Conservation (phyloP, 2,797 vertebrate species). For the Amniataba percoides region DNA sequence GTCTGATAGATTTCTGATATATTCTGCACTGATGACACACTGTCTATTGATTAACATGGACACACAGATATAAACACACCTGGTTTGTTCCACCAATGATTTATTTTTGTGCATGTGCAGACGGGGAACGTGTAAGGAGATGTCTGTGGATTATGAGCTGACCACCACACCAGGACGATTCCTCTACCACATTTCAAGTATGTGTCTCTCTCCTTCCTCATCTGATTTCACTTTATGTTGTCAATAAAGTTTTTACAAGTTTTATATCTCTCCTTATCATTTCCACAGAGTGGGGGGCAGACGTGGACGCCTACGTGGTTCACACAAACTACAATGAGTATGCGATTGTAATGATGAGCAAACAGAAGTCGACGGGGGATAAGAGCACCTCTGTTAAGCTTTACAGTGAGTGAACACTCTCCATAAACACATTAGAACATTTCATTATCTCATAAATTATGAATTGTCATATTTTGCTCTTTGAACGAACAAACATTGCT, state of each 20-base stretch:
- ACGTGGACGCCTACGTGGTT: constrained; percentile 88
- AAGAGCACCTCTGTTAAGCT: constrained; percentile 85
- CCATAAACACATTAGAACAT: background rate
- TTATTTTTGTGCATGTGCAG: constrained; percentile 57
- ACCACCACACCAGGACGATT: constrained; percentile 82
- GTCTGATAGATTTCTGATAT: no score
- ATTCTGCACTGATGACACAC: no score
- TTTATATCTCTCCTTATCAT: constrained; percentile 8
- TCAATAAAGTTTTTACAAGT: background rate
- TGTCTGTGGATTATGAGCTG: constrained; percentile 69
- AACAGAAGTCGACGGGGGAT: constrained; percentile 74
- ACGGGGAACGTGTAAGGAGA: constrained; percentile 73
- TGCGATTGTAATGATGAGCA: constrained; percentile 87
- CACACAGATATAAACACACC: no score
- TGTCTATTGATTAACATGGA: no score
- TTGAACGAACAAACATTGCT: background rate
- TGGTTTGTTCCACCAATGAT: no score
- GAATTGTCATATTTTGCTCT: background rate
- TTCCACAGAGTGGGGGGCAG: constrained; percentile 83
- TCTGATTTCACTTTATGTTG: background rate
- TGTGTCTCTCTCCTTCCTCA: background rate
- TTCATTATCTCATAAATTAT: background rate
- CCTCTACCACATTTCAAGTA: constrained; percentile 73
- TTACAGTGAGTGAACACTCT: constrained; percentile 85
- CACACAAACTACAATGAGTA: constrained; percentile 94